A percentile compares a stretch with the other conserved stretches of the same genome.
phyloP scores from a whole-genome alignment of 2,113 vertebrate genomes.

The Leuciscus idus region DNA sequence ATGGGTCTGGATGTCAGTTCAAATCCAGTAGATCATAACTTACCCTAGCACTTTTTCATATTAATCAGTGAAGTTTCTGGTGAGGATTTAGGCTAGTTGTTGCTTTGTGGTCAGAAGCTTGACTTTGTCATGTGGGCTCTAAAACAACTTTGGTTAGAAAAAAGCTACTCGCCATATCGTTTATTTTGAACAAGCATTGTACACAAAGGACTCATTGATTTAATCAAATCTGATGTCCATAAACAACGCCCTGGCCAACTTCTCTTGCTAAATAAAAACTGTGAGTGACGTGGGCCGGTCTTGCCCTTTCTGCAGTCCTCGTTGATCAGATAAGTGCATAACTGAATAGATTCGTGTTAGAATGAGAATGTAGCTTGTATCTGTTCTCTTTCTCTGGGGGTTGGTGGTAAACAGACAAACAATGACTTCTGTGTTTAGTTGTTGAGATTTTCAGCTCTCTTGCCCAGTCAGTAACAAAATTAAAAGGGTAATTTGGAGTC shows the following conservation, averaged over 20 bases:
- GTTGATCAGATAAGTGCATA: constrained; percentile 14
- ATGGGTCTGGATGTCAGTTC: constrained; percentile 12
- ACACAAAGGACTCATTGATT: constrained; percentile 5
- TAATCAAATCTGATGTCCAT: constrained; percentile 3
- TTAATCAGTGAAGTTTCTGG: neutral
- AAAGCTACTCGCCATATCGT: neutral
- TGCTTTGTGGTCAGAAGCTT: neutral
- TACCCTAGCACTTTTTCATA: neutral
- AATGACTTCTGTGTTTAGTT: constrained; percentile 56
- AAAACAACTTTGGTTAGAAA: neutral
- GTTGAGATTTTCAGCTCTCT: constrained; percentile 32
- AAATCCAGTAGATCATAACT: constrained; percentile 9
- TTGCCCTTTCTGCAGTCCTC: neutral
- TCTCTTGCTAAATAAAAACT: neutral
- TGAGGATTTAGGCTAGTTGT: neutral
- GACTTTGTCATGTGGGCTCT: neutral
- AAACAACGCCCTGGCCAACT: neutral
- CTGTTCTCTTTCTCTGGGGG: constrained; percentile 14
- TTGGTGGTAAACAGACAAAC: constrained; percentile 47
- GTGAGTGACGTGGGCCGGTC: neutral
- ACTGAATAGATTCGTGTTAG: constrained; percentile 24
- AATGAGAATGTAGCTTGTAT: constrained; percentile 27
- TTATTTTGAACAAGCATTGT: neutral
- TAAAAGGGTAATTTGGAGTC: constrained; percentile 53
- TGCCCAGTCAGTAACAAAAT: constrained; percentile 39